phyloP scores from a whole-genome alignment of 2,888 invertebrate genomes.

The Acrobeloides nanus region DNA sequence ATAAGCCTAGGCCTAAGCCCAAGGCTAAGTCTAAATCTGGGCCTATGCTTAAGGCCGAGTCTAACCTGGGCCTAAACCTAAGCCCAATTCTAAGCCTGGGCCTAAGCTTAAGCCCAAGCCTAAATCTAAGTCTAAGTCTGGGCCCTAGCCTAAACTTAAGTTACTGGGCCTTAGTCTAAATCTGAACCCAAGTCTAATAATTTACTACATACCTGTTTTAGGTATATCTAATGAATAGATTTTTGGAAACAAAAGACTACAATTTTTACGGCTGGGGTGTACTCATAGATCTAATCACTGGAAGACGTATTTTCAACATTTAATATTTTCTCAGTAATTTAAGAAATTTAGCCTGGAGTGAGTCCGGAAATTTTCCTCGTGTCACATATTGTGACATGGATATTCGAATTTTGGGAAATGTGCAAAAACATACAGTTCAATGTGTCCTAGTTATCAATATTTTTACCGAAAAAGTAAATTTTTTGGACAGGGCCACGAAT shows the following conservation, averaged over 20 bases:
- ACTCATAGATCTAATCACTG: constrained; percentile 41
- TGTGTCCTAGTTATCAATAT: constrained; percentile 53
- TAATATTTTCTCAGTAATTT: neutral
- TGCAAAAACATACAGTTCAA: constrained; percentile 53
- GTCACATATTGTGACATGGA: constrained; percentile 52
- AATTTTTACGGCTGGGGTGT: constrained; percentile 52
- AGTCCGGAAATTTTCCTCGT: constrained; percentile 51
- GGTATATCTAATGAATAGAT: constrained; percentile 49
- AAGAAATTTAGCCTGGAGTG: constrained; percentile 39
- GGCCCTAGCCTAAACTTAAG: no score
- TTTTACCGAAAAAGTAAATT: constrained; percentile 49
- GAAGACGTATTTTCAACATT: constrained; percentile 23
- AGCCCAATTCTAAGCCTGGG: no score
- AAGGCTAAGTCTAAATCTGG: no score
- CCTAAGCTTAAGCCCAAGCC: no score
- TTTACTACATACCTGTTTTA: constrained; percentile 9
- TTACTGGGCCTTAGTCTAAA: constrained; percentile 6
- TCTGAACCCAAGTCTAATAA: neutral
- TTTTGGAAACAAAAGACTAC: constrained; percentile 49
- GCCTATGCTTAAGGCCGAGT: no score
- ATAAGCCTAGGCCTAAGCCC: no score
- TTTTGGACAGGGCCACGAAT: neutral
- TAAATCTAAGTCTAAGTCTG: neutral
- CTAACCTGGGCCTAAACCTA: no score
- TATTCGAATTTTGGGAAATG: constrained; percentile 37